phyloP scores from a whole-genome alignment of 2,888 invertebrate species.

The Galerucella pusilla region DNA sequence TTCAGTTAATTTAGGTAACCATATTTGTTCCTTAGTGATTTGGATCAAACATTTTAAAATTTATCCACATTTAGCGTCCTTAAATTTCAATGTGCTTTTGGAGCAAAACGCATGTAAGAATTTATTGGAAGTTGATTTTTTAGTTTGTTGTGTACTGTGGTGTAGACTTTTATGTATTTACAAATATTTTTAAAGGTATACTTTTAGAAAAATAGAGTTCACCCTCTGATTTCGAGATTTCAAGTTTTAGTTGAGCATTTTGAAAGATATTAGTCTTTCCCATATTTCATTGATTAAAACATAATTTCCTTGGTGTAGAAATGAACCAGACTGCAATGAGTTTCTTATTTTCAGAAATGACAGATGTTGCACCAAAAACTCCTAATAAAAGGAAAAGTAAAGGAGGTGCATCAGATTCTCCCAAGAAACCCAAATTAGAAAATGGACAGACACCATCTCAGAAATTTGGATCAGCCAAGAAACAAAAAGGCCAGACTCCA shows the following conservation, averaged over 20 bases:
- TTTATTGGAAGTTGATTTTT: neutral
- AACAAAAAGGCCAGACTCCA: constrained; percentile 13
- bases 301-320: neutral
- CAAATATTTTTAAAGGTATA: neutral
- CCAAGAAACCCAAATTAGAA: constrained; percentile 34
- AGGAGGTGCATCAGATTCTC: constrained; percentile 24
- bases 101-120: neutral
- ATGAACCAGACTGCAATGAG: neutral
- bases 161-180: neutral
- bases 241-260: no score
- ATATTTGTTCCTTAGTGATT: neutral
- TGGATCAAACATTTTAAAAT: neutral
- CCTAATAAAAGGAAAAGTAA: constrained; percentile 38
- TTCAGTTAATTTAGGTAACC: neutral
- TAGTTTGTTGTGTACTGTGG: constrained; percentile 1
- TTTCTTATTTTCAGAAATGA: constrained; percentile 34
- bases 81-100: neutral
- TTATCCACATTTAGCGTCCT: neutral
- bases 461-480: constrained; percentile 17
- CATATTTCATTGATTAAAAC: neutral
- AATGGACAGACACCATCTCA: constrained; percentile 30
- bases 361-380: constrained; percentile 36
- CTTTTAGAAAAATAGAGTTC: neutral
- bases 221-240: no score
- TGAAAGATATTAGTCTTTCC: no score